Evolutionary conservation across 2,113 vertebrate species (phyloP), one percentile per base, ranked within the genome.

Genomic region (Atractosteus spatula): DNA sequence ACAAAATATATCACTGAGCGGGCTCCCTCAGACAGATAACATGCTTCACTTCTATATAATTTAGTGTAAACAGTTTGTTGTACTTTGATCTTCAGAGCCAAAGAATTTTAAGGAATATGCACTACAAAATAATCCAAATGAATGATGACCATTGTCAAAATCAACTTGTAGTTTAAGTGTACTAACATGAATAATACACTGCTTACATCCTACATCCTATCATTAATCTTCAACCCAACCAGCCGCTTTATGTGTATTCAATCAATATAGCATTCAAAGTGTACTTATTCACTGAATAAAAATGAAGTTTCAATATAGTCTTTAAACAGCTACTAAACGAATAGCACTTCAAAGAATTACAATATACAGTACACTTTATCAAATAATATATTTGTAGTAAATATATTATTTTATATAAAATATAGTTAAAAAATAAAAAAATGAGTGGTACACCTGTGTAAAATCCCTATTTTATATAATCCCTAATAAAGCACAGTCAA

Each of bases 1-100:
- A 79, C 75, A 73, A 82, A 78, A 84, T 86, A 70, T 82, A 87
- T 89, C 79, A 84, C n/a, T 13, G 14, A 59, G 47, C 57, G n/a
- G n/a, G 14, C 57, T 6, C 57, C 14, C 14, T 59, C 57, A 13
- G 12, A 59, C 57, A n/a, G 57, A 59, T 59, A 59, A 16, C 12
- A 7, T n/a, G 57, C 11, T 13, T 13, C 57, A 11, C n/a, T 59
- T 59, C 57, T 59, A 16, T 59, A 16, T 59, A 59, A 59, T 59
- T 11, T n/a, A n/a, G 11, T n/a, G 14, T 59, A 59, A 59, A 59
- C 12, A 13, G n/a, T 59, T 59, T 59, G 57, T 59, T 59, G 11
- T 59, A n/a, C 57, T 59, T 59, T 59, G 57, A 59, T 59, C 12
- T 59, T 13, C n/a, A 16, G 14, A n/a, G n/a, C 12, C 57, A 59